Evolutionary conservation across 1,140 invertebrate species (phyloP), one percentile per base, ranked within the genome.

Genomic region (Temnothorax longispinosus): DNA sequence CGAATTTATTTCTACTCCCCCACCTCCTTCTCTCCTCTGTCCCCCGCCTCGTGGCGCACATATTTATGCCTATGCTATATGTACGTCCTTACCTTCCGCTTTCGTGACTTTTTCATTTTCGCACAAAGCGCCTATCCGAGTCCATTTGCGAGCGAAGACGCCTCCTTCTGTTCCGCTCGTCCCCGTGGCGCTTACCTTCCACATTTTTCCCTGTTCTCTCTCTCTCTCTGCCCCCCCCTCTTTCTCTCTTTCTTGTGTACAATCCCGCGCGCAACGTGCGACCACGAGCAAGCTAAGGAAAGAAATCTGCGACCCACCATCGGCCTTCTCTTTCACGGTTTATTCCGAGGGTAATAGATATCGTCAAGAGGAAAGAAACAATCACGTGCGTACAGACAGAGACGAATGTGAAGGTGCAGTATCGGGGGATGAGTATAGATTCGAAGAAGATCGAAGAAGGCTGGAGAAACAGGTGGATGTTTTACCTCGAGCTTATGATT

Each of bases 41-140:
- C 27, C 54, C 54, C 54, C 54, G 50, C 52, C 52, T 44, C n/a
- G 74, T 21, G 62, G 64, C 82, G 87, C 62, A 78, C 62, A 82
- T 75, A 90, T 77, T 71, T 78, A 78, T 90, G 69, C 72, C 76
- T 90, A 60, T 74, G 64, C 64, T 82, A 86, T 71, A 86, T 82
- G 77, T 67, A 67, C 76, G 65, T 71, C 52, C 84, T 91, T 90
- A 87, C 80, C 85, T 91, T 91, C 90, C 90, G 87, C 84, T 78
- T 82, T 91, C 89, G 85, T 91, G 90, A 91, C 84, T 91, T 91
- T 91, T 89, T 91, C 90, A 91, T 91, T 91, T 91, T 91, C 90
- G 90, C 81, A 90, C 89, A 91, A 91, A 91, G 87, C 90, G 44
- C 85, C 87, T 87, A 90, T 87, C 85, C 89, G 75, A 75, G 89